Base-by-base conservation (phyloP, 1,140 invertebrate genomes). In the Penaeus indicus region DNA sequence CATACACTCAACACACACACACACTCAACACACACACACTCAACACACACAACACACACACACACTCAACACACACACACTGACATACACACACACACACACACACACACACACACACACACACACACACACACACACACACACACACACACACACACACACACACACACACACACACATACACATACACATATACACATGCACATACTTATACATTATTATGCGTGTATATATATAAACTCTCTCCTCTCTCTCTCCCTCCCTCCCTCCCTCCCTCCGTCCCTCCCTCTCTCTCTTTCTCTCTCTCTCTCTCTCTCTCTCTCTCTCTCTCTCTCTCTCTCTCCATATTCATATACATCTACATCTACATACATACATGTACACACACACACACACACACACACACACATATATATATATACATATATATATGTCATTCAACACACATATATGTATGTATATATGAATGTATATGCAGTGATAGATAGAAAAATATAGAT, bases 301-400 rank as follows among this genome's bases (percentile, higher is more conserved):
- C 72, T 77, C 72, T 77, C 72, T 77, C 72, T 77, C 72, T 77
- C 72, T 77, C 72, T 77, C 72, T 77, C 10, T 81, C 47, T 81
- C 42, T 19, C 27, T 60, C 25, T 47, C 21, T 10, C 32, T n/a
- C 11, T 72, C 11, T 25, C 11, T 72, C 32, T 13, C 32, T 13
- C 32, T 32, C 32, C 2, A 0, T 32, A 0, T 32, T 2, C 32
- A 32, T 32, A 32, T n/a, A 72, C 21, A 19, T 18, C 32, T 79
- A 54, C 60, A n/a, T 22, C 4, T 79, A 54, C 47, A 54, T 79
- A 54, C 21, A 54, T 47, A 54, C 42, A 42, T 77, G 16, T 77
- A 42, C 32, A 42, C 0, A 42, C 7, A 42, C 7, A 42, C 7
- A 42, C 5, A 38, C 5, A 38, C 5, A 38, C 5, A 38, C 7